Conservation (phyloP, 2,888 invertebrate genomes). For the Cheilosia grossa region DNA sequence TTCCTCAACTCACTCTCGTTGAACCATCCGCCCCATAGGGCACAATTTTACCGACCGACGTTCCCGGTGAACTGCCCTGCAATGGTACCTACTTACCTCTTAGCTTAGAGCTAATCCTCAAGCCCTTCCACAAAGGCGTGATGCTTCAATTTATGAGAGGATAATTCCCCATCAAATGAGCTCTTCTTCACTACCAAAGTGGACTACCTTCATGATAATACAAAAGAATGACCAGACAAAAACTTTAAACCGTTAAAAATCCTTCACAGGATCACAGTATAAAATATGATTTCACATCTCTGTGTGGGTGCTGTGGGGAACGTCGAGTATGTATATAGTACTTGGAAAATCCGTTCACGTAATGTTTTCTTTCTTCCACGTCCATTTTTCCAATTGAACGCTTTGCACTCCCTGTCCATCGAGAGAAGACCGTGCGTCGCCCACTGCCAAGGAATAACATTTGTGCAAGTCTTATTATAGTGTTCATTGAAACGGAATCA, state of each 20-base stretch:
- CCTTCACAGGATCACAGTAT: constrained; percentile 58
- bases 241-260: constrained; percentile 60
- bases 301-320: constrained; percentile 2
- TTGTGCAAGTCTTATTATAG: constrained; percentile 57
- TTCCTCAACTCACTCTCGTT: too few relatives aligned
- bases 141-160: constrained; percentile 62
- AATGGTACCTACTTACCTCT: constrained; percentile 11
- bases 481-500: constrained; percentile 73
- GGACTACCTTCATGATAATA: not conserved
- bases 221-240: constrained; percentile 60
- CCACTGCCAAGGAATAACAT: constrained; percentile 13
- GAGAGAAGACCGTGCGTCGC: constrained; percentile 1
- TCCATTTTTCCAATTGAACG: constrained; percentile 74
- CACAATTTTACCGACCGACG: not conserved
- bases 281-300: constrained; percentile 53
- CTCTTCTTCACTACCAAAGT: constrained; percentile 3
- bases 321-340: constrained; percentile 14
- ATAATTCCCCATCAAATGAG: constrained; percentile 51
- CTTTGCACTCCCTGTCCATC: constrained; percentile 46
- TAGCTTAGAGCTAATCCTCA: constrained; percentile 15
- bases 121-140: constrained; percentile 25
- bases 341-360: constrained; percentile 70
- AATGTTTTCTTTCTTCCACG: constrained; percentile 60
- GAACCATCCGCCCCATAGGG: not conserved
- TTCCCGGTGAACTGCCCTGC: constrained; percentile 19